phyloP scores from a whole-genome alignment of 1,140 invertebrate species.

The Bombus ignitus region DNA sequence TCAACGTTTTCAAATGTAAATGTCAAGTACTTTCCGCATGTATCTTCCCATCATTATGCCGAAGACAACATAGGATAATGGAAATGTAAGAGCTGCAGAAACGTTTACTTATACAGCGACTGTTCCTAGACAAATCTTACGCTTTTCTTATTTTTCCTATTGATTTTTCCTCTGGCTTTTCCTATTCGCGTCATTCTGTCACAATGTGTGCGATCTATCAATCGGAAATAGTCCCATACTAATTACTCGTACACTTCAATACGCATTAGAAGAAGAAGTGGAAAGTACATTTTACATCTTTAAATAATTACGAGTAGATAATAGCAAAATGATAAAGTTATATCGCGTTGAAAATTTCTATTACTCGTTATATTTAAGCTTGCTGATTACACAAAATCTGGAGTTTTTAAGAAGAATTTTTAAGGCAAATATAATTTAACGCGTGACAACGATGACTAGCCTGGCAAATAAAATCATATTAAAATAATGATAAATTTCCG shows the following conservation, averaged over 20 bases:
- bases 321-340: too few species aligned
- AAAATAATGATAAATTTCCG: not conserved
- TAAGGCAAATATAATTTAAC: too few species aligned
- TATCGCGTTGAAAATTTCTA: too few species aligned
- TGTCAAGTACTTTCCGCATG: not conserved
- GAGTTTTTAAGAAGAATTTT: too few species aligned
- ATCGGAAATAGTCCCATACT: not conserved
- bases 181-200: not conserved
- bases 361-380: too few species aligned
- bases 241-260: too few species aligned
- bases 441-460: too few species aligned
- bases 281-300: too few species aligned
- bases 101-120: slow-evolving; percentile 3
- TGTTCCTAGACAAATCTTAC: slow-evolving; percentile 2
- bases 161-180: not conserved
- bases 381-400: too few species aligned
- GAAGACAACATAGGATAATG: slow-evolving; percentile 12
- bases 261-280: too few species aligned
- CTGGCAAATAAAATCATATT: not conserved
- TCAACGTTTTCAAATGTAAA: slow-evolving; percentile 27
- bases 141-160: not conserved
- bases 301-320: too few species aligned
- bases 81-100: not conserved
- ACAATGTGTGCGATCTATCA: too few species aligned
- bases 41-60: slow-evolving; percentile 17